Conservation (phyloP, 1,140 invertebrate genomes). For the Caenorhabditis brenneri region DNA sequence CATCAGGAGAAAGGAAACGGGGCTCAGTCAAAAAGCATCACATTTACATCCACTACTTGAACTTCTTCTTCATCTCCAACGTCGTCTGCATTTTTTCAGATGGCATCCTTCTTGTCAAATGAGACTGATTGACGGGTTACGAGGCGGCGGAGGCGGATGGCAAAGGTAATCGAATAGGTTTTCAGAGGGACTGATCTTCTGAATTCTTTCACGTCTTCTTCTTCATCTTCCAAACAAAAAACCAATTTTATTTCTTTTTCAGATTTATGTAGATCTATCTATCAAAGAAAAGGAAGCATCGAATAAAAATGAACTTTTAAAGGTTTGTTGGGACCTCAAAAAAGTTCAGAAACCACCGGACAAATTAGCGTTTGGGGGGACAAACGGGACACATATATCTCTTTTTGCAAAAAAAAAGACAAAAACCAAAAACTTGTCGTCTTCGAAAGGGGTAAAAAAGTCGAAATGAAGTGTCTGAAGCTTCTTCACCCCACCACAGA, state of each 20-base stretch:
- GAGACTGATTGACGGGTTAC: conserved; percentile 36
- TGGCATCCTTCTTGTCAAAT: conserved; percentile 40
- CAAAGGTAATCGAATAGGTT: conserved; percentile 31
- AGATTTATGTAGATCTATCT: neutral
- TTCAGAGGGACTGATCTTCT: conserved; percentile 15
- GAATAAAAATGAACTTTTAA: neutral
- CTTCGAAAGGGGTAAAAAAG: neutral
- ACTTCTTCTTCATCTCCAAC: conserved; percentile 12
- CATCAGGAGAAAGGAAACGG: neutral
- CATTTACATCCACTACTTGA: conserved; percentile 39
- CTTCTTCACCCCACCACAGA: conserved; percentile 13
- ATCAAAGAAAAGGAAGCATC: neutral
- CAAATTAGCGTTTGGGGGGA: conserved; percentile 4
- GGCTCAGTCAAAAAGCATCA: conserved; percentile 9
- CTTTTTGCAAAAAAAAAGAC: conserved; percentile 14
- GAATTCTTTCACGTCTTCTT: neutral
- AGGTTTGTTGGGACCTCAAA: neutral
- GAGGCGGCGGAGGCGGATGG: conserved; percentile 22
- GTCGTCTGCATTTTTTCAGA: neutral
- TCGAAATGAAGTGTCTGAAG: conserved; percentile 17
- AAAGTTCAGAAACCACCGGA: neutral
- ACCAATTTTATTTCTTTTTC: neutral
- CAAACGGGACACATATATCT: neutral
- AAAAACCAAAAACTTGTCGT: conserved; percentile 6
- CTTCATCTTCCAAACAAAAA: no score